Evolutionary conservation across 1,140 invertebrate species (phyloP), one percentile per base, ranked within the genome.

Genomic region (Dreissena polymorpha): DNA sequence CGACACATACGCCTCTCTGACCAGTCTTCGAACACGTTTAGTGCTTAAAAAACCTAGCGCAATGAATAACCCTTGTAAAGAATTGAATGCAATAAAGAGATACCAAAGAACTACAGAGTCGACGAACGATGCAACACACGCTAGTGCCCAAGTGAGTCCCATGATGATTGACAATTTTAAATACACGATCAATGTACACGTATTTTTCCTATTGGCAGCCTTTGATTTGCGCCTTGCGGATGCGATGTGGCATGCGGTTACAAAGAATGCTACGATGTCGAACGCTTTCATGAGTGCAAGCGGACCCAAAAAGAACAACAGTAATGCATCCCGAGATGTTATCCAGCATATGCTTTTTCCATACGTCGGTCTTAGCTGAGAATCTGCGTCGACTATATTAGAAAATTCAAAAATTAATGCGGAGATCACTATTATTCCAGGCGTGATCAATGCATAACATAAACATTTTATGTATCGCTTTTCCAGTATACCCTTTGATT

Each of bases 381-480:
- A n/a, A 60, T 60, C 27, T 27, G 51, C 50, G 14, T 18, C 39
- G 25, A 50, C 64, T 50, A 76, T 16, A n/a, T 39, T 49, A 25
- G 91, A 83, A 13, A 89, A 84, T 79, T 95, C 94, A 1, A 93
- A 86, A 16, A 92, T 86, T 0, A 94, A 85, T 0, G 94, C 92
- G 7, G 91, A 70, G 0, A 88, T 83, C 0, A 94, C 92, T 18
- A 94, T 88, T 12, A 94, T 77, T 0, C 90, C 90, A 3, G 95
- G 92, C 91, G 85, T 93, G 94, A 53, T 18, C 79, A 69, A 81
- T n/a, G 51, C 55, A 67, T 81, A 81, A 0, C 93, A 49, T 0
- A 93, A 93, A 85, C 95, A 95, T 10, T 91, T 85, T 13, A 93
- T 74, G 83, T 95, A 95, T 39, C 92, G 64, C 21, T 86, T 90